Base-by-base conservation (phyloP, 2,113 vertebrate species). In the Halcyon senegalensis region DNA sequence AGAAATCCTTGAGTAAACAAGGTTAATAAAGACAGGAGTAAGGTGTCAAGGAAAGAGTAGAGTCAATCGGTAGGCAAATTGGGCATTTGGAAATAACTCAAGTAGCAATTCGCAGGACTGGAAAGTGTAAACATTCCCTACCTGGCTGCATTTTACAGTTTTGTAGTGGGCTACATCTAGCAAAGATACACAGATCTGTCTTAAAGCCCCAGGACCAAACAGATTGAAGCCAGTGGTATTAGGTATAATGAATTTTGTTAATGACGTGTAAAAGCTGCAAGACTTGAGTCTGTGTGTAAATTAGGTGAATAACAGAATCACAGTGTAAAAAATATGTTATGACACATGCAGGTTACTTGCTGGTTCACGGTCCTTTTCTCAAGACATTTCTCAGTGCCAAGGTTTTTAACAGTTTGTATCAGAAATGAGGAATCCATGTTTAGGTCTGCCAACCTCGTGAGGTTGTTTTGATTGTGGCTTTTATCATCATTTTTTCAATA, bases 181-280 rank as follows among this genome's bases (percentile, higher is more conserved):
- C 39, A 75, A 84, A 89, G 56, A 56, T 35, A 56, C n/a, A 81
- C 46, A 81, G 56, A 51, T 67, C 73, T 87, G 30, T 72, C 81
- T 76, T 76, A 87, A 60, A 89, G 39, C 74, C 81, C 84, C 53
- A 66, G 91, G 77, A 89, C 82, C 23, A 87, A 69, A 63, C 43
- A 79, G 79, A 39, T 7, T 78, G 80, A 92, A 93, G 51, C 30
- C 85, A 58, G 28, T 35, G 46, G 33, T 43, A 64, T 63, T 48
- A 72, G 43, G 53, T 92, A 72, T 78, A 89, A 92, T 89, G 84
- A 84, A 50, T 81, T 94, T 92, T 92, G 60, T 92, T 92, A 95
- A 89, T 89, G 89, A 41, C 3, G 25, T 82, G 87, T 94, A 73
- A 95, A 91, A 93, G 62, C 81, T 62, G 73, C 48, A 81, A 96